phyloP scores from a whole-genome alignment of 2,113 vertebrate species.

The Melanotaenia duboulayi region DNA sequence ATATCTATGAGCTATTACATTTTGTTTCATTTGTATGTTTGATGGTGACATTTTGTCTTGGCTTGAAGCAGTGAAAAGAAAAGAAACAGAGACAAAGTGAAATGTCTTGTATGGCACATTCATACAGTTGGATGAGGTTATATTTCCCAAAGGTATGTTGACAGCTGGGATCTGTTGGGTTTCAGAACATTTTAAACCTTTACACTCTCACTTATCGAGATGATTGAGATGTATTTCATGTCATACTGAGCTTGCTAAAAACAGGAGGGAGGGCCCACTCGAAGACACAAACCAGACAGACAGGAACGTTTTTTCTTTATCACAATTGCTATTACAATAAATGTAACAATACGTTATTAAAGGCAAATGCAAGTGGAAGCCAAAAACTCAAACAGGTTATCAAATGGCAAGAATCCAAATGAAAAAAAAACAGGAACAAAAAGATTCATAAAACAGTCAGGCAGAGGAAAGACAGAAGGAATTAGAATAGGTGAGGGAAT shows the following conservation, averaged over 20 bases:
- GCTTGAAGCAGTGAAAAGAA: constrained; percentile 5
- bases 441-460: background rate
- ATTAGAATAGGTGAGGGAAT: background rate
- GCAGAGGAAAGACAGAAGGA: background rate
- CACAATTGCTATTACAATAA: background rate
- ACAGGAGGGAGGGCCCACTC: background rate
- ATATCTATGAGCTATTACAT: background rate
- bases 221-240: background rate
- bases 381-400: background rate
- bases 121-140: constrained; percentile 7
- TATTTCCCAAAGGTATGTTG: constrained; percentile 26
- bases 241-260: background rate
- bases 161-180: background rate
- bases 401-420: background rate
- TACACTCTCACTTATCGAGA: background rate
- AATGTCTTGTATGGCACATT: constrained; percentile 1
- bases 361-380: background rate
- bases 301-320: constrained; percentile 5
- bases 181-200: constrained; percentile 25
- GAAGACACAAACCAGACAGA: background rate
- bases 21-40: constrained; percentile 18
- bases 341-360: background rate
- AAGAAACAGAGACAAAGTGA: constrained; percentile 6
- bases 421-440: background rate
- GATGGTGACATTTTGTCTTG: constrained; percentile 31